Conservation (phyloP, 2,797 vertebrate species). For the Premnoplex brunnescens region DNA sequence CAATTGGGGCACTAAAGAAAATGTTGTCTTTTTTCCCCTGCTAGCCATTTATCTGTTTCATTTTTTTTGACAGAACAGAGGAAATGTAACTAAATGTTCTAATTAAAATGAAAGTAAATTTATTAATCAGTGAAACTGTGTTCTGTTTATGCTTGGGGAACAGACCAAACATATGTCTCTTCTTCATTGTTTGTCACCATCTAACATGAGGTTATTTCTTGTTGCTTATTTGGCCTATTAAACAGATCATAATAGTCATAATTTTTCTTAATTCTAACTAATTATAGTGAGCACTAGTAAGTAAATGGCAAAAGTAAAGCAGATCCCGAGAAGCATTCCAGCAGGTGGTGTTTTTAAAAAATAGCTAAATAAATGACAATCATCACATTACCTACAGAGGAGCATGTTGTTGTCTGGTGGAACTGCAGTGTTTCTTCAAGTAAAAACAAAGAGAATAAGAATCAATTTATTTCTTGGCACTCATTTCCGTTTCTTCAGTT, state of each 20-base stretch:
- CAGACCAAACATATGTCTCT: constrained; percentile 59
- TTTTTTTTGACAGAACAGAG: constrained; percentile 64
- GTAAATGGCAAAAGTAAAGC: neutral
- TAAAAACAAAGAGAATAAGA: neutral
- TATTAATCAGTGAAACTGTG: constrained; percentile 50
- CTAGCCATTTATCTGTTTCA: constrained; percentile 65
- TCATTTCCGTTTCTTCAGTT: neutral
- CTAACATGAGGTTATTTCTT: constrained; percentile 7
- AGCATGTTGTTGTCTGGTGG: neutral
- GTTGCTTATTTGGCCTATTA: constrained; percentile 24
- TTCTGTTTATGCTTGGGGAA: constrained; percentile 56
- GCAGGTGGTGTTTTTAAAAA: neutral
- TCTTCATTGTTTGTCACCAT: constrained; percentile 50
- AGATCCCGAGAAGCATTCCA: neutral
- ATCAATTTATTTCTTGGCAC: neutral
- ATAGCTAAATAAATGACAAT: neutral
- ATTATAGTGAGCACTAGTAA: neutral
- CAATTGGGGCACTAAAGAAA: constrained; percentile 64
- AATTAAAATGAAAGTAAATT: constrained; percentile 76
- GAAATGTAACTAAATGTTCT: constrained; percentile 72
- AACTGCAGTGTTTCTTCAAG: neutral
- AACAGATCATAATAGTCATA: constrained; percentile 14
- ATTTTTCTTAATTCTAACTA: neutral
- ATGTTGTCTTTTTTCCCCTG: constrained; percentile 48
- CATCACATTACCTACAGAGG: neutral